phyloP scores from a whole-genome alignment of 2,113 vertebrate genomes.

The Cyrtonyx montezumae region DNA sequence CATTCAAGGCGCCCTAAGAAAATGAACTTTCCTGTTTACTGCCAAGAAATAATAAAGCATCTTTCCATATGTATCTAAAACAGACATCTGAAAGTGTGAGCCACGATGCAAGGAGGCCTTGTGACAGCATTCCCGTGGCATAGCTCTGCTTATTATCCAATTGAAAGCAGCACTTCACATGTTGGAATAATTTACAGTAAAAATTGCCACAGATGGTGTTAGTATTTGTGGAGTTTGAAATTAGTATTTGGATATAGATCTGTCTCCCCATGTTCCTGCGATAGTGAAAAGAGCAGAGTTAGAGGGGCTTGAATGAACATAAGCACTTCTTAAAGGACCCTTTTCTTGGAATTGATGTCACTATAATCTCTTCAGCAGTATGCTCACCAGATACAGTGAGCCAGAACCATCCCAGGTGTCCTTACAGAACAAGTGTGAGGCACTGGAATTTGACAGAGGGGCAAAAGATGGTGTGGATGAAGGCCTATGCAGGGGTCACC shows the following conservation, averaged over 20 bases:
- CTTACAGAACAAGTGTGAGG: no score
- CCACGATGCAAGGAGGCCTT: background rate
- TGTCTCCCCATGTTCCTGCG: background rate
- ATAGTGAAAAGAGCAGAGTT: background rate
- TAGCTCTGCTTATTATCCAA: background rate
- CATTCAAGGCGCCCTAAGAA: background rate
- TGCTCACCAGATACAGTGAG: background rate
- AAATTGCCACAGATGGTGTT: constrained; percentile 48
- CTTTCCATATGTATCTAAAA: background rate
- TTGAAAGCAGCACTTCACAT: background rate
- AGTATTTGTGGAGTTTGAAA: constrained; percentile 18
- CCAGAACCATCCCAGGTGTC: background rate
- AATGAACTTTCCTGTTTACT: background rate
- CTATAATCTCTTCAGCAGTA: background rate
- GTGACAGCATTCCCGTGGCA: background rate
- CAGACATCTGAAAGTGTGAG: constrained; percentile 3
- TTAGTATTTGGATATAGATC: constrained; percentile 26
- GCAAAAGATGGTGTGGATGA: no score
- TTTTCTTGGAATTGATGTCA: background rate
- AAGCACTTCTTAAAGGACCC: background rate
- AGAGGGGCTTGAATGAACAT: background rate
- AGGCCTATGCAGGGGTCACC: no score
- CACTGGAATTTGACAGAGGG: no score
- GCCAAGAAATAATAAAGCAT: background rate
- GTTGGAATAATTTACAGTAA: constrained; percentile 28